A percentile compares a stretch with the other conserved stretches of the same genome.
Conservation (phyloP, 2,888 invertebrate genomes). For the Hyles lineata region DNA sequence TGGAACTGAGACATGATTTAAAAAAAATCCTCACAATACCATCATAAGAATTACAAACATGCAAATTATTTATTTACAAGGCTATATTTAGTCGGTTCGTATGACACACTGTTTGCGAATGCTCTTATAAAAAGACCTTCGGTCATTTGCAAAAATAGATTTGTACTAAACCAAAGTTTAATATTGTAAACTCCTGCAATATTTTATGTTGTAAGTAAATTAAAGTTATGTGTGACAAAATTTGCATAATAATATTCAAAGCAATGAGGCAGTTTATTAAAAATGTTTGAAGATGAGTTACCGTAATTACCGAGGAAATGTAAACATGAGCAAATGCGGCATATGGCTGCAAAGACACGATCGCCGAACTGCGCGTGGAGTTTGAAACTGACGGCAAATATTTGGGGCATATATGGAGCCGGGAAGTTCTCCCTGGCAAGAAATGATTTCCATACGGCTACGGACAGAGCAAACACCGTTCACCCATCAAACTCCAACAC, state of each 20-base stretch:
- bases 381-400: conserved; percentile 74
- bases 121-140: conserved; percentile 1
- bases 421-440: conserved; percentile 75
- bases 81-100: background rate
- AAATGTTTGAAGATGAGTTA: conserved; percentile 42
- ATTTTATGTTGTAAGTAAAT: background rate
- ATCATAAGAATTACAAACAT: background rate
- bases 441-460: conserved; percentile 79
- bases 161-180: background rate
- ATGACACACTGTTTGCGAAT: conserved; percentile 8
- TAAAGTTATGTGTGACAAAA: background rate
- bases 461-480: conserved; percentile 74
- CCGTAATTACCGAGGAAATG: conserved; percentile 56
- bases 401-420: conserved; percentile 72
- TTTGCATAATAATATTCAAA: background rate
- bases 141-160: conserved; percentile 11
- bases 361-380: conserved; percentile 64
- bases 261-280: conserved; percentile 23
- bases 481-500: conserved; percentile 79
- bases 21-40: background rate
- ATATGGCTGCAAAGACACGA: conserved; percentile 69
- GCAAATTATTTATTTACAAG: background rate
- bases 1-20: background rate
- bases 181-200: background rate
- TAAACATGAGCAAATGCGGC: conserved; percentile 62